Percentiles rank a stretch among this genome's conserved stretches.
Conservation (phyloP, 1,140 invertebrate genomes). For the Nephila pilipes region DNA sequence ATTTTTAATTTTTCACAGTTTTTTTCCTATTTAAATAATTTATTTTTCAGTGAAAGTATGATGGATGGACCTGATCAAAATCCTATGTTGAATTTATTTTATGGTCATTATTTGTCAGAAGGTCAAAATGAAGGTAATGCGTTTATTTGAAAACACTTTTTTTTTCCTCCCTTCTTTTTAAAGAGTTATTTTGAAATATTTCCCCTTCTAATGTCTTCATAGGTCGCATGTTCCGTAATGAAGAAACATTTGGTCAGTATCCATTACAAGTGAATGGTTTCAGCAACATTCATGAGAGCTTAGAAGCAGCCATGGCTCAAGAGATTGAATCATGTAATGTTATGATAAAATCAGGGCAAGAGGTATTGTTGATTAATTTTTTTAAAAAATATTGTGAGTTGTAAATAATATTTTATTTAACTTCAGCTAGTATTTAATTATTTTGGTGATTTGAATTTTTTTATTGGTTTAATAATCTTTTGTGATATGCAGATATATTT, state of each 20-base stretch:
- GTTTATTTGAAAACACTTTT: not conserved
- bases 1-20: not conserved
- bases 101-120: conserved; percentile 82
- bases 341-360: conserved; percentile 77
- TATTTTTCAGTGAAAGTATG: conserved; percentile 49
- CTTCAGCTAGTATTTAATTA: too few species aligned
- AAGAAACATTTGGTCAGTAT: conserved; percentile 83
- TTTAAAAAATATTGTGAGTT: too few species aligned
- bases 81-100: conserved; percentile 83
- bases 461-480: too few species aligned
- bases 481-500: too few species aligned
- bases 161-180: not conserved
- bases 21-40: not conserved
- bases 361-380: conserved; percentile 59
- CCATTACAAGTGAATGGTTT: conserved; percentile 82
- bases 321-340: conserved; percentile 75
- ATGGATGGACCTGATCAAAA: conserved; percentile 79
- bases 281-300: conserved; percentile 81
- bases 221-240: conserved; percentile 78
- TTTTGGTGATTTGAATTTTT: too few species aligned
- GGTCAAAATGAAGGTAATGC: conserved; percentile 81
- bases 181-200: not conserved
- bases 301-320: conserved; percentile 82
- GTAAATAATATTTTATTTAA: too few species aligned
- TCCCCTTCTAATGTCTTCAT: not conserved